Conservation (phyloP, 92 coral and sea anemone genomes). For the Heliopora coerulea region DNA sequence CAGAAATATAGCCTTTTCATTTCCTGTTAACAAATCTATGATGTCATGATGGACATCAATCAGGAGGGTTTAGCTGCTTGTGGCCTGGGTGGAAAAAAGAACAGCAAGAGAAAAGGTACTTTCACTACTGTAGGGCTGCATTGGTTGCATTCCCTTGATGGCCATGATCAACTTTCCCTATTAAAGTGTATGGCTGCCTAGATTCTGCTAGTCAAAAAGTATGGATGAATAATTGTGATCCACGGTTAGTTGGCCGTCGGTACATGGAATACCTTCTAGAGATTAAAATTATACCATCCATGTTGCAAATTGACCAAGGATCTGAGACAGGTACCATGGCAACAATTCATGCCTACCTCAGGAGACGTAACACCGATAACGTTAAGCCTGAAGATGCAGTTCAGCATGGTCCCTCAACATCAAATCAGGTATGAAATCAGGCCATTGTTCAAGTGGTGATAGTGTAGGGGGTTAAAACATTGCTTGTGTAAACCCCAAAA, state of each 20-base stretch:
- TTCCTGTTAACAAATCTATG: neutral
- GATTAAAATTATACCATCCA: neutral
- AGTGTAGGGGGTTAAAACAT: no score
- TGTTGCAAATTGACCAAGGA: conserved; percentile 7
- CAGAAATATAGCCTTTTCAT: conserved; percentile 2
- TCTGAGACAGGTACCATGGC: conserved; percentile 7
- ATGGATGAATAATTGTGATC: conserved; percentile 6
- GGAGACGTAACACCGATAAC: neutral
- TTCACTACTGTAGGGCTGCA: conserved; percentile 1
- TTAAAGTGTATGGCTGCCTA: conserved; percentile 11
- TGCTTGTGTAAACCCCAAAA: no score
- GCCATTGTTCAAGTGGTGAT: no score
- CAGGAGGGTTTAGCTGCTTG: neutral
- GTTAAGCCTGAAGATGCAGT: conserved; percentile 13
- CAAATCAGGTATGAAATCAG: no score
- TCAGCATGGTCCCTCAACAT: neutral
- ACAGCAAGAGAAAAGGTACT: conserved; percentile 1
- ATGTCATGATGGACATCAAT: neutral
- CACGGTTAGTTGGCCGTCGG: conserved; percentile 5
- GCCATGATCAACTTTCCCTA: conserved; percentile 23
- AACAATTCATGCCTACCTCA: conserved; percentile 1
- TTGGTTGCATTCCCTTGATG: conserved; percentile 8
- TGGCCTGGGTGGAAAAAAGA: neutral
- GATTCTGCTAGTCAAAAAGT: conserved; percentile 15
- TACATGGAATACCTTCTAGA: conserved; percentile 1